Evolutionary conservation across 2,113 vertebrate genomes (phyloP).

Genomic region (Gadus chalcogrammus): DNA sequence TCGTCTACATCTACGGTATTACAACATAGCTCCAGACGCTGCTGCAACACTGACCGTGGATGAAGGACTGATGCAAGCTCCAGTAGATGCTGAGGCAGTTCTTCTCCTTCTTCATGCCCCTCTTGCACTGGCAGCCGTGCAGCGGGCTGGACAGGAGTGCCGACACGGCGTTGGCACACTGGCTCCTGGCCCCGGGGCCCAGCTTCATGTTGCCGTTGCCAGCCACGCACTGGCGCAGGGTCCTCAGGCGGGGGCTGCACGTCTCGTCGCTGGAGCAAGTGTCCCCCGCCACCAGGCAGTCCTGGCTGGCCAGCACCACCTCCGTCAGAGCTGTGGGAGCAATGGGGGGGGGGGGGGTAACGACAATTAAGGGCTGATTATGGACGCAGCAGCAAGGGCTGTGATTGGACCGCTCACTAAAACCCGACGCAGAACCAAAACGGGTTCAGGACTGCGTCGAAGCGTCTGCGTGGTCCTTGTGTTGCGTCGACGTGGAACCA

Average conservation of each 20-base stretch:
- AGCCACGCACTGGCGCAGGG: conserved; percentile 87
- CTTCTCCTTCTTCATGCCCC: conserved; percentile 93
- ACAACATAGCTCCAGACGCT: too few species aligned
- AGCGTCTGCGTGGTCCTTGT: too few species aligned
- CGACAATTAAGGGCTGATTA: too few species aligned
- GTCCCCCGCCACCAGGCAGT: conserved; percentile 87
- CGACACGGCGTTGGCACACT: conserved; percentile 84
- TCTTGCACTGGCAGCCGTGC: conserved; percentile 86
- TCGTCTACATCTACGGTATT: too few species aligned
- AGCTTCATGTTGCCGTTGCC: conserved; percentile 86
- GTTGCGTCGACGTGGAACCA: too few species aligned
- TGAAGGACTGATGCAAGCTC: conserved; percentile 88
- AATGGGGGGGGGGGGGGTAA: conserved; percentile 5
- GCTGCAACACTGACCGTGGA: conserved; percentile 75
- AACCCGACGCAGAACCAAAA: too few species aligned
- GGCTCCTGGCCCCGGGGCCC: conserved; percentile 83
- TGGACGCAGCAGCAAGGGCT: neutral
- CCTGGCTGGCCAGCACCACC: conserved; percentile 68
- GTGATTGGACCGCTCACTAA: too few species aligned
- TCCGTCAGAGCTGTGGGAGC: conserved; percentile 62
- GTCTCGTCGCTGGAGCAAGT: conserved; percentile 82
- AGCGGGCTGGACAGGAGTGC: conserved; percentile 86
- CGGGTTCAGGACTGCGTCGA: too few species aligned
- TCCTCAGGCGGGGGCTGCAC: conserved; percentile 86
- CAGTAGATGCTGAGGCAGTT: conserved; percentile 93